Conservation (phyloP, 2,888 invertebrate genomes). For the Protodeltote pygarga region DNA sequence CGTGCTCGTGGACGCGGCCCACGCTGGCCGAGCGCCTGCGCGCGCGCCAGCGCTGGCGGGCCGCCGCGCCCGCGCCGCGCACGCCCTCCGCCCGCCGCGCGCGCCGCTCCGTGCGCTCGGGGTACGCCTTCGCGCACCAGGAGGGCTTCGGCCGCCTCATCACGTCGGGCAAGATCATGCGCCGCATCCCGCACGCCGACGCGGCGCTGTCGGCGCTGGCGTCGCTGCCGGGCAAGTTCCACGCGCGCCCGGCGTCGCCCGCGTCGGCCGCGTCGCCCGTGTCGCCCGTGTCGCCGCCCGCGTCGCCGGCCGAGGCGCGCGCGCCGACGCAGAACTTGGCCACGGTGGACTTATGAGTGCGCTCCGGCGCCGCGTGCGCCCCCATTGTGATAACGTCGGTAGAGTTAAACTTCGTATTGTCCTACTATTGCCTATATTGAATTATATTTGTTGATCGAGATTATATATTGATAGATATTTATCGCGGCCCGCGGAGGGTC, state of each 20-base stretch:
- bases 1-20: conserved; percentile 96
- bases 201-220: conserved; percentile 89
- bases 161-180: conserved; percentile 98
- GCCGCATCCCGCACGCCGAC: conserved; percentile 92
- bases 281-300: conserved; percentile 59
- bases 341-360: conserved; percentile 89
- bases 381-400: conserved; percentile 80
- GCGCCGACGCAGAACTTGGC: conserved; percentile 91
- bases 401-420: conserved; percentile 75
- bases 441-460: conserved; percentile 81
- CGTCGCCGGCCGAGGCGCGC: conserved; percentile 66
- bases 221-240: conserved; percentile 87
- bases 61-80: conserved; percentile 92
- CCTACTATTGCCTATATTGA: conserved; percentile 78
- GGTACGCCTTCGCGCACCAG: conserved; percentile 99
- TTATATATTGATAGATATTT: conserved; percentile 82
- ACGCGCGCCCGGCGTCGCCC: conserved; percentile 92
- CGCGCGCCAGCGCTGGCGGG: conserved; percentile 90
- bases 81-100: conserved; percentile 96
- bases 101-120: conserved; percentile 96
- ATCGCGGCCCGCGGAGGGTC: conserved; percentile 74
- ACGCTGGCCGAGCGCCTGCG: conserved; percentile 97
- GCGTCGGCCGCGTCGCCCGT: no score
- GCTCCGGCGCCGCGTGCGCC: conserved; percentile 47
- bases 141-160: conserved; percentile 89